A percentile compares a stretch with the other conserved stretches of the same genome.
phyloP scores from a whole-genome alignment of 2,113 vertebrate genomes.

The Lasiurus borealis region DNA sequence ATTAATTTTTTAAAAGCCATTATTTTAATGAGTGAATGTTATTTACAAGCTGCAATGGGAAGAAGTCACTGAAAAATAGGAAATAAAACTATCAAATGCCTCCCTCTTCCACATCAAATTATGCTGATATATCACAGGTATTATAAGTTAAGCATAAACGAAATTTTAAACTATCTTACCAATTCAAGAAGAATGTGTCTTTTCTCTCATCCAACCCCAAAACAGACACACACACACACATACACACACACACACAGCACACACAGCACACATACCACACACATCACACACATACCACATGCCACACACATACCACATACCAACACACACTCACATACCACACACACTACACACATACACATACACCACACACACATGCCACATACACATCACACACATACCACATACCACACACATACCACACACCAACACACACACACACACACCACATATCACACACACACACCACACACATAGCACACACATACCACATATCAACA shows the following conservation, averaged over 20 bases:
- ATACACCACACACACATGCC: background rate
- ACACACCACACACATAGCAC: background rate
- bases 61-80: background rate
- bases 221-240: background rate
- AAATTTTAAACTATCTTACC: background rate
- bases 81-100: background rate
- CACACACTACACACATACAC: background rate
- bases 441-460: background rate
- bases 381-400: background rate
- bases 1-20: slow-evolving; percentile 31
- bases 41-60: background rate
- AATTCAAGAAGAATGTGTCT: background rate
- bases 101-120: background rate
- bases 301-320: background rate
- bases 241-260: background rate
- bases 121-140: background rate
- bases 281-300: background rate
- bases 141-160: slow-evolving; percentile 22
- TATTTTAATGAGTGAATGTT: slow-evolving; percentile 20
- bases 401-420: background rate
- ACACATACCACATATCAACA: background rate
- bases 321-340: background rate
- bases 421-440: background rate
- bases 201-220: background rate
- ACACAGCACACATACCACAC: no score